phyloP scores from a whole-genome alignment of 2,113 vertebrate species.

The Oncorhynchus mykiss region DNA sequence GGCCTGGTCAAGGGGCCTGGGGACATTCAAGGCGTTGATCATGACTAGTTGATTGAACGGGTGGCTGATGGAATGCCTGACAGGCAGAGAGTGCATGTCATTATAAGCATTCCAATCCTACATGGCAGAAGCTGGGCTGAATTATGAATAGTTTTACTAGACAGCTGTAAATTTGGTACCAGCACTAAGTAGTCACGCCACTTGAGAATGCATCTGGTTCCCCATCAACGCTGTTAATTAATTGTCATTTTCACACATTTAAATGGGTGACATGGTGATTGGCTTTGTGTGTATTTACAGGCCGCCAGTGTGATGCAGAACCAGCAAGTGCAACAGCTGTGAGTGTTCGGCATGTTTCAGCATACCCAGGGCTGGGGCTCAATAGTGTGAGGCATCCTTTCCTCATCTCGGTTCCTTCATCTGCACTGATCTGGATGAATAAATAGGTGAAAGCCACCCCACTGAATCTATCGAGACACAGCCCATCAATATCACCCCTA shows the following conservation, averaged over 20 bases:
- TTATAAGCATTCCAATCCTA: slow-evolving; percentile 20
- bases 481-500: too few relatives aligned
- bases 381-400: neutral
- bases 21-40: neutral
- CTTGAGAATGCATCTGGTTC: neutral
- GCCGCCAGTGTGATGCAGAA: slow-evolving; percentile 98
- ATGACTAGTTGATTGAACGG: slow-evolving; percentile 32
- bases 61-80: slow-evolving; percentile 22
- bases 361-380: neutral
- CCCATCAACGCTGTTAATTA: neutral
- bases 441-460: too few relatives aligned
- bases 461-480: too few relatives aligned
- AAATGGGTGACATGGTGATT: neutral
- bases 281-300: slow-evolving; percentile 66
- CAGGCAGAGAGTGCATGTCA: slow-evolving; percentile 18
- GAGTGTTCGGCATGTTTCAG: slow-evolving; percentile 66
- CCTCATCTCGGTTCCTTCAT: neutral
- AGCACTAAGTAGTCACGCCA: neutral
- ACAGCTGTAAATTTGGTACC: neutral
- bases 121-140: slow-evolving; percentile 6
- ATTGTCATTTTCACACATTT: neutral
- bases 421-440: neutral
- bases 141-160: slow-evolving; percentile 10
- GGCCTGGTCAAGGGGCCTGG: slow-evolving; percentile 14
- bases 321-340: slow-evolving; percentile 96